Conservation (phyloP, 2,113 vertebrate genomes). For the Stigmatopora argus region DNA sequence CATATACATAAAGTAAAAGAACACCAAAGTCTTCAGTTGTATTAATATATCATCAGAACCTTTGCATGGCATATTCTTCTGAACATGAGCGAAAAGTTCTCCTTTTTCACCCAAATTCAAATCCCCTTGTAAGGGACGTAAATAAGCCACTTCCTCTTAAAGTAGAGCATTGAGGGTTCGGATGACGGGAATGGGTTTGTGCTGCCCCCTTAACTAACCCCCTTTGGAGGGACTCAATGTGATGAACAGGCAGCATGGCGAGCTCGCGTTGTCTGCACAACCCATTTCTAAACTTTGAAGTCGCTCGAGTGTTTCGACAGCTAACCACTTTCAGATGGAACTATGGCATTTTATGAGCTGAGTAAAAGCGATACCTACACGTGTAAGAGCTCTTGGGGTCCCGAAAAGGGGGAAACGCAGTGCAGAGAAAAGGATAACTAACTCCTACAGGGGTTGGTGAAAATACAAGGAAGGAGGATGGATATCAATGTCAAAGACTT, state of each 20-base stretch:
- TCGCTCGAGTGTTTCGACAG: conserved; percentile 64
- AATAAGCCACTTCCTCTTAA: conserved; percentile 47
- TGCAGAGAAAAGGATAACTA: conserved; percentile 37
- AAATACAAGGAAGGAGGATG: conserved; percentile 19
- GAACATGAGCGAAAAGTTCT: conserved; percentile 13
- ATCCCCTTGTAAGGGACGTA: conserved; percentile 30
- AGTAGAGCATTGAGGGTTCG: conserved; percentile 41
- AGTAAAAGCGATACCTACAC: conserved; percentile 72
- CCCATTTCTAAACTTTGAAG: conserved; percentile 69
- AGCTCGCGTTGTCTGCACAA: conserved; percentile 52
- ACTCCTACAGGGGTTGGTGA: conserved; percentile 41
- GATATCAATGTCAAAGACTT: conserved; percentile 19
- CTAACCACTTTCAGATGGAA: conserved; percentile 80
- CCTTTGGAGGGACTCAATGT: conserved; percentile 49
- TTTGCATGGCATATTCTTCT: conserved; percentile 9
- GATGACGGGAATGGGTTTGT: conserved; percentile 54
- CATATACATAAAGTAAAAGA: conserved; percentile 42
- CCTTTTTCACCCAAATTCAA: conserved; percentile 14
- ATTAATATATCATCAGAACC: conserved; percentile 26
- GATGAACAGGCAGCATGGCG: conserved; percentile 52
- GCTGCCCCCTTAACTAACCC: conserved; percentile 1
- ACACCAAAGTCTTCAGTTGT: conserved; percentile 50
- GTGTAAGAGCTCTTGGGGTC: conserved; percentile 63
- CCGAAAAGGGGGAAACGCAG: conserved; percentile 39
- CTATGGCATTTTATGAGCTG: conserved; percentile 68